Evolutionary conservation across 2,888 invertebrate genomes (phyloP), one percentile per base, ranked within the genome.

Genomic region (Sarcophaga subvicina): DNA sequence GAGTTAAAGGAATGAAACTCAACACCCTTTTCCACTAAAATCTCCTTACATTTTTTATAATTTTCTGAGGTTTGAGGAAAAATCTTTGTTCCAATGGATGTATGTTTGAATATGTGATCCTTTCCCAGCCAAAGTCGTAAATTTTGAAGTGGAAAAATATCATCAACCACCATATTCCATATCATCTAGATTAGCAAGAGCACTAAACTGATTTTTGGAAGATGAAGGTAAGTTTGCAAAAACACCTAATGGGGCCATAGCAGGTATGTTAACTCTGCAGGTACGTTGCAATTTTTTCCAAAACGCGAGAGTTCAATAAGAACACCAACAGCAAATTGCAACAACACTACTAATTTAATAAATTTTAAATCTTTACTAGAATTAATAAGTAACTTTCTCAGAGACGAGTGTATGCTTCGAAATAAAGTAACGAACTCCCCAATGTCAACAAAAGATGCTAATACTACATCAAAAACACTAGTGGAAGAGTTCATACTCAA

Each of bases 401-500:
- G 6, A 37, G 37, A 37, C 6, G 6, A 37, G 8, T 37, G 37
- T 37, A 37, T 37, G 37, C 37, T 37, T 37, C 37, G 37, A 37
- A 37, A 37, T 37, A 37, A 37, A 37, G 37, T 37, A 37, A 37
- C 37, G 37, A 37, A 37, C 37, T 37, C 22, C 27, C 71, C 71
- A 2, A 80, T 80, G 37, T 25, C 25, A 25, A 25, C 80, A 66
- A 80, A 80, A 64, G 66, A 80, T 63, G 63, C 63, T 22, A 11
- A 37, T n/a, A n/a, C 75, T 12, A 59, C 66, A 14, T 83, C 80
- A 22, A 80, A 80, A 69, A 60, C 83, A 64, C 27, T 81, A 4
- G 81, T 84, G 12, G 81, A 87, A 54, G 17, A 84, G 10, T 59
- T 87, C 10, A 84, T 83, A 72, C 54, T 25, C 25, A 25, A 25